Evolutionary conservation across 1,140 invertebrate species (phyloP).

Genomic region (Calliphora vicina): DNA sequence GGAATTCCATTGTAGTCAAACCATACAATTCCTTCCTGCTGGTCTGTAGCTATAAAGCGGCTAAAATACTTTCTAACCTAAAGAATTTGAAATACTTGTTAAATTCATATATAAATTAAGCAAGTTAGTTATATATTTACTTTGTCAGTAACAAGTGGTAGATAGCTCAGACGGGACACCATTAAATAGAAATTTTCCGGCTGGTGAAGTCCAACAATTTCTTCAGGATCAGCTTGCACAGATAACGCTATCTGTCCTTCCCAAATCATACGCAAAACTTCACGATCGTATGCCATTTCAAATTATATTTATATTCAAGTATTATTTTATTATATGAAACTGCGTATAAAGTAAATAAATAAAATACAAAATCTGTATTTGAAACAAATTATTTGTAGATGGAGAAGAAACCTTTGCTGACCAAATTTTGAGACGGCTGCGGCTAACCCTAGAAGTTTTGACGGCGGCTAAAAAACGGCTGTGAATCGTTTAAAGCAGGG

Average conservation of each 20-base stretch:
- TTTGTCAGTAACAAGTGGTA: constrained; percentile 95
- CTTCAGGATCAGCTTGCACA: constrained; percentile 86
- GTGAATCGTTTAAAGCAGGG: too few species aligned
- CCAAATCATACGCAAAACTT: constrained; percentile 94
- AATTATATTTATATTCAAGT: too few species aligned
- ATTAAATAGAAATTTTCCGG: constrained; percentile 94
- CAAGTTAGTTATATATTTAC: too few species aligned
- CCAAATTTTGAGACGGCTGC: too few species aligned
- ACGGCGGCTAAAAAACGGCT: too few species aligned
- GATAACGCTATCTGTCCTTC: constrained; percentile 92
- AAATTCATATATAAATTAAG: neutral
- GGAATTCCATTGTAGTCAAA: constrained; percentile 92
- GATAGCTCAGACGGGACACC: constrained; percentile 94
- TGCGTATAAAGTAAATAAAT: too few species aligned
- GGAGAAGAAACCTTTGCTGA: too few species aligned
- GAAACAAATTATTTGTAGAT: too few species aligned
- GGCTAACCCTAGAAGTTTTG: too few species aligned
- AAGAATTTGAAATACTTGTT: neutral
- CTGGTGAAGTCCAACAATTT: constrained; percentile 85
- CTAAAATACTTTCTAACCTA: constrained; percentile 91
- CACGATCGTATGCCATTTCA: constrained; percentile 91
- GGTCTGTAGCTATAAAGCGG: constrained; percentile 81
- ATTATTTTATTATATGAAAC: too few species aligned
- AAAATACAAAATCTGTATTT: too few species aligned
- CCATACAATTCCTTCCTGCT: constrained; percentile 92